These are phyloP conservation scores for Smutsia temminckii DNA, from an alignment of 2,797 vertebrate species.

Conservation along the genomic window DNA sequence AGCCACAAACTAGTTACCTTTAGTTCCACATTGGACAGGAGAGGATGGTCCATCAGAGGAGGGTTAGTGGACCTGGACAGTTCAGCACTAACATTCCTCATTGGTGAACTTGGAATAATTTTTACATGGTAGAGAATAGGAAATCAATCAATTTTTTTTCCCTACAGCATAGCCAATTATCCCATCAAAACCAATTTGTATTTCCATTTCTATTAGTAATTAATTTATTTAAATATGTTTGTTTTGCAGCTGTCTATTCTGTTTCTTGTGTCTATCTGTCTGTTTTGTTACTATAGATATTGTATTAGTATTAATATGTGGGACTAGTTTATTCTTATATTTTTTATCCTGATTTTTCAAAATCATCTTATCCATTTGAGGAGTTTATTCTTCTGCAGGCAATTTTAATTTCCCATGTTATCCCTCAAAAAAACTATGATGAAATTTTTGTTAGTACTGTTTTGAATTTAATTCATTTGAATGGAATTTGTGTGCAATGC, in stretches of 20 bases:
- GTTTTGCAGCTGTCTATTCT: background rate
- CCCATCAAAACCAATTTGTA: background rate
- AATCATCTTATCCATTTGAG: background rate
- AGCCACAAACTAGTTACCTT: background rate
- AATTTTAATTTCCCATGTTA: background rate
- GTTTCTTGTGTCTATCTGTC: background rate
- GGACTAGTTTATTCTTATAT: background rate
- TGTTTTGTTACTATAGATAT: background rate
- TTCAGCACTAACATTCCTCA: background rate
- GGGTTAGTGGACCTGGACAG: background rate
- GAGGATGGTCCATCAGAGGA: background rate
- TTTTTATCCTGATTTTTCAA: background rate
- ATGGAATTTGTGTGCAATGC: background rate
- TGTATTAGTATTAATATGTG: background rate
- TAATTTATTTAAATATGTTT: background rate
- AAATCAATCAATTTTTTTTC: background rate
- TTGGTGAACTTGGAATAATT: rapidly evolving
- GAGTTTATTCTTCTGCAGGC: background rate
- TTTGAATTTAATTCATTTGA: background rate
- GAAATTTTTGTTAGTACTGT: background rate
- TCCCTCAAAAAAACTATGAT: background rate
- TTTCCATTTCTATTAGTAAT: background rate
- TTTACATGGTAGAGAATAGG: background rate
- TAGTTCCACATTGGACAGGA: background rate
- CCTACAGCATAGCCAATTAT: background rate